Base-by-base conservation (phyloP, 2,888 invertebrate species). In the Latrodectus hesperus region DNA sequence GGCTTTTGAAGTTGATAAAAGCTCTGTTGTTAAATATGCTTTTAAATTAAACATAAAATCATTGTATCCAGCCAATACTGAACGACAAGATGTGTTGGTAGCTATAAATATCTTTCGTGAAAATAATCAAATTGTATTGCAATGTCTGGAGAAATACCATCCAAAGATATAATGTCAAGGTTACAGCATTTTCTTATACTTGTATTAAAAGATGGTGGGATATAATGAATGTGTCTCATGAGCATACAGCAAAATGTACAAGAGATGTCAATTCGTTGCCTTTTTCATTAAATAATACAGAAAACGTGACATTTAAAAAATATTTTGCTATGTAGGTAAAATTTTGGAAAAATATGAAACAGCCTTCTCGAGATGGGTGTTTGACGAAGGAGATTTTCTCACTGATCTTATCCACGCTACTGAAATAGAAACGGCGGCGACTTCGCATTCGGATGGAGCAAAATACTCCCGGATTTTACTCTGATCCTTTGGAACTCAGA, bases 371-470 rank as follows among this genome's bases (percentile, higher is more conserved):
- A 16, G 9, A 38, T 74, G 74, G 81, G 12, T 74, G 81, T 26
- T 74, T 82, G 8, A 53, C 38, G 16, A 26, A 73, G 65, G 74
- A 82, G 17, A 82, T 74, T 11, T 82, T 80, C 49, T 53, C 17
- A 22, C 67, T 67, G 6, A 67, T 22, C 26, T 67, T 17, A 9
- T 67, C 6, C 14, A 67, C 10, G 17, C 67, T 67, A 9, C 67
- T 16, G 67, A 67, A 67, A 67, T 22, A 67, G 17, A 16, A 67
- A 67, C 17, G 26, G 26, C 22, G 26, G 17, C n/a, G 8, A 16
- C 67, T 67, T 11, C 26, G 8, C 60, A 60, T 67, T 4, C 16
- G 26, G 26, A 10, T 17, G 8, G 22, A 67, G 9, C 67, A 11
- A 9, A 6, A 38, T 72, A 80, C 80, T 0, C 60, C 38, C 1